Evolutionary conservation across 2,888 invertebrate genomes (phyloP).

Genomic region (Epinotia bilunana): DNA sequence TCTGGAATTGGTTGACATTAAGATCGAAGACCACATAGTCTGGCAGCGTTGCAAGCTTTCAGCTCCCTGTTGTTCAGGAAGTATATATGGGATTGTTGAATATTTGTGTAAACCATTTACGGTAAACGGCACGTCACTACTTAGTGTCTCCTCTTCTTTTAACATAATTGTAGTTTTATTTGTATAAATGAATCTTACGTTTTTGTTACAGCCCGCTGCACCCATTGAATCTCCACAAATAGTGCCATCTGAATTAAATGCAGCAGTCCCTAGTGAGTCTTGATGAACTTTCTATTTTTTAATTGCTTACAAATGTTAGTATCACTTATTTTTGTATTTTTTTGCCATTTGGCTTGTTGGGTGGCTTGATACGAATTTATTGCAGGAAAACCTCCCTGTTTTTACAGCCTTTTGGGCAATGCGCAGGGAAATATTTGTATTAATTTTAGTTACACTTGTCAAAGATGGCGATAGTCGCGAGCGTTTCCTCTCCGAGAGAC

Average conservation of each 20-base stretch:
- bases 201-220: slow-evolving; percentile 67
- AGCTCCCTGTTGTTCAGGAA: not conserved
- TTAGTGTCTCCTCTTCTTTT: not conserved
- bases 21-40: not conserved
- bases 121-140: not conserved
- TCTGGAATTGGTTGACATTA: too few species aligned
- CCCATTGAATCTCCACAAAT: slow-evolving; percentile 74
- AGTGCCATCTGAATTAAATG: slow-evolving; percentile 70
- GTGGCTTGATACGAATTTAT: too few species aligned
- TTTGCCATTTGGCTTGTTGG: too few species aligned
- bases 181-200: not conserved
- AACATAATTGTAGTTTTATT: not conserved
- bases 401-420: too few species aligned
- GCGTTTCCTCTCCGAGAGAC: slow-evolving; percentile 67
- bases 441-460: not conserved
- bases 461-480: slow-evolving; percentile 61
- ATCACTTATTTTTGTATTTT: not conserved
- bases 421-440: too few species aligned
- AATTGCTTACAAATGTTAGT: not conserved
- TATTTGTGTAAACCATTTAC: not conserved
- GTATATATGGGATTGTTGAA: not conserved
- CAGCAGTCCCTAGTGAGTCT: slow-evolving; percentile 64
- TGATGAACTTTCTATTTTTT: not conserved
- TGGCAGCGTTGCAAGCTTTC: not conserved
- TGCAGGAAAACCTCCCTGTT: too few species aligned